A percentile compares a stretch with the other conserved stretches of the same genome.
Evolutionary conservation across 2,888 invertebrate genomes (phyloP).

Genomic region (Latrodectus elegans): DNA sequence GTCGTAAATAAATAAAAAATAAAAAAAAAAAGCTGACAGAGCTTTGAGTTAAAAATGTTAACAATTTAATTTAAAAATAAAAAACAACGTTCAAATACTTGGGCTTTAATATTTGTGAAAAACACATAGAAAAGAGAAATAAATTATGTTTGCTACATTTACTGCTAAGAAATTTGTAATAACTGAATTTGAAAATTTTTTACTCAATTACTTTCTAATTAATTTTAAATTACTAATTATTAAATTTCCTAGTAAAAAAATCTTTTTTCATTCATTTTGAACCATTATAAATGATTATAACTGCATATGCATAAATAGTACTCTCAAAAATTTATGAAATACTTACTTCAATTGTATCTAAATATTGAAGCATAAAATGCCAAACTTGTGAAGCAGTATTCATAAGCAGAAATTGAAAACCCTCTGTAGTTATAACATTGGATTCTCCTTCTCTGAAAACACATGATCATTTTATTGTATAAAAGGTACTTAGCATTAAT

Average conservation of each 20-base stretch:
- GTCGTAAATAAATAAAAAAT: too few relatives aligned
- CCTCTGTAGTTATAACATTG: slow-evolving; percentile 89
- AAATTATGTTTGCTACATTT: too few relatives aligned
- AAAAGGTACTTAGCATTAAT: neutral
- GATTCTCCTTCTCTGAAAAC: slow-evolving; percentile 75
- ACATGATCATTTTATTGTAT: neutral
- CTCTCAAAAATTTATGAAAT: neutral
- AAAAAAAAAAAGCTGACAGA: too few relatives aligned
- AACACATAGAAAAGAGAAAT: too few relatives aligned
- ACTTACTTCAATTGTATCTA: slow-evolving; percentile 88
- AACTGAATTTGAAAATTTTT: too few relatives aligned
- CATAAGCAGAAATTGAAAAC: slow-evolving; percentile 96
- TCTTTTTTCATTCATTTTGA: neutral
- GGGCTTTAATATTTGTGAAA: too few relatives aligned
- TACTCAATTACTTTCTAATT: too few relatives aligned
- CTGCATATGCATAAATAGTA: neutral
- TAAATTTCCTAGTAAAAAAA: neutral
- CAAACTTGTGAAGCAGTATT: slow-evolving; percentile 96
- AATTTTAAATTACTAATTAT: too few relatives aligned
- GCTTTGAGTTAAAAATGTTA: too few relatives aligned
- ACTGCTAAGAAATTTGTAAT: too few relatives aligned
- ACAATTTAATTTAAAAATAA: too few relatives aligned
- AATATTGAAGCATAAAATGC: slow-evolving; percentile 96
- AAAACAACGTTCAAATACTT: too few relatives aligned
- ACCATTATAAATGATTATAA: neutral